A percentile compares a stretch with the other conserved stretches of the same genome.
These are phyloP conservation scores for Pterois miles DNA, from an alignment of 2,797 vertebrate species.

Conservation along the genomic window DNA sequence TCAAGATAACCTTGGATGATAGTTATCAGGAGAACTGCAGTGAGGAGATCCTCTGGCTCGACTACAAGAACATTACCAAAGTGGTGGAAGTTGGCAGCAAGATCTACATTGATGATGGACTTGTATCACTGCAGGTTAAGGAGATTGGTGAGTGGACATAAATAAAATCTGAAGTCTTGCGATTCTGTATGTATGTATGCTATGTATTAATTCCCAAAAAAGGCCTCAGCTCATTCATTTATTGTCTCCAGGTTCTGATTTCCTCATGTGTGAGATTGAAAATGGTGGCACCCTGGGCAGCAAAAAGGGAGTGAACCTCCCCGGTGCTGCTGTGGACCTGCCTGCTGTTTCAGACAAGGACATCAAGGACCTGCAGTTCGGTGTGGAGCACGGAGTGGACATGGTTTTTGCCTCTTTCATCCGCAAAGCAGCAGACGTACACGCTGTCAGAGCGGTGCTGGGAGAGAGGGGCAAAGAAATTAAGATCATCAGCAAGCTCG, in stretches of 20 bases:
- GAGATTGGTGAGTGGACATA: slow-evolving; percentile 86
- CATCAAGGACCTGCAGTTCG: slow-evolving; percentile 92
- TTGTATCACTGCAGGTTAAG: slow-evolving; percentile 93
- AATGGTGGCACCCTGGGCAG: slow-evolving; percentile 94
- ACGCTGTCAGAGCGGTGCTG: slow-evolving; percentile 91
- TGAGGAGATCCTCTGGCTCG: slow-evolving; percentile 91
- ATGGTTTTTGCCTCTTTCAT: slow-evolving; percentile 99
- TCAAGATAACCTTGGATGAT: slow-evolving; percentile 93
- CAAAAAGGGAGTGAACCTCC: slow-evolving; percentile 98
- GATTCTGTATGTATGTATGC: too few species aligned
- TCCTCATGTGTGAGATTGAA: slow-evolving; percentile 89
- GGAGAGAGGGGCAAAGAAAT: slow-evolving; percentile 97
- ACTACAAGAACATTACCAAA: slow-evolving; percentile 96
- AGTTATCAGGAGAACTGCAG: slow-evolving; percentile 91
- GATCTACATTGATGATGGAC: slow-evolving; percentile 95
- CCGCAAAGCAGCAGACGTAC: slow-evolving; percentile 94
- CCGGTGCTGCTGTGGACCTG: slow-evolving; percentile 94
- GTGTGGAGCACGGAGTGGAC: slow-evolving; percentile 92
- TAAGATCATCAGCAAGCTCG: slow-evolving; percentile 99
- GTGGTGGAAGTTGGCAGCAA: slow-evolving; percentile 94
- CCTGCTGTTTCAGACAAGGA: slow-evolving; percentile 97
- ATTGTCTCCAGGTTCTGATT: slow-evolving; percentile 84
- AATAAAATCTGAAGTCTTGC: not conserved
- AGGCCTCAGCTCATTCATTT: not conserved
- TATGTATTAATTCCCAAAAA: not conserved